Evolutionary conservation across 2,113 vertebrate genomes (phyloP).

Genomic region (Xiphias gladius): DNA sequence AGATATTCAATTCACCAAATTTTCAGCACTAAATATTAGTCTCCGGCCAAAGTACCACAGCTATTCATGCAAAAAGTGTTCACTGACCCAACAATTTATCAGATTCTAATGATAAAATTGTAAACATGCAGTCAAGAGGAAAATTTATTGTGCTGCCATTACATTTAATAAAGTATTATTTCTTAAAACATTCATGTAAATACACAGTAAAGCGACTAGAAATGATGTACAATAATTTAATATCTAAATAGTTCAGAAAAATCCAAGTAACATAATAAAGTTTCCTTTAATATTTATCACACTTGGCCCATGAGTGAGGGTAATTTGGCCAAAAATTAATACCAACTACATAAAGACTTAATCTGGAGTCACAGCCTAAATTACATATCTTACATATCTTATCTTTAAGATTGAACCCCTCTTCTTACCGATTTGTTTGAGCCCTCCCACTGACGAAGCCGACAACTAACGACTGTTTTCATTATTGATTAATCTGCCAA

Average conservation of each 20-base stretch:
- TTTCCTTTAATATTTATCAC: neutral
- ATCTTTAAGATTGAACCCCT: too few relatives aligned
- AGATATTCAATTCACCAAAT: conserved; percentile 57
- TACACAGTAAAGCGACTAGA: neutral
- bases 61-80: conserved; percentile 68
- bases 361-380: neutral
- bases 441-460: too few relatives aligned
- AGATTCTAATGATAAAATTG: neutral
- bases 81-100: conserved; percentile 63
- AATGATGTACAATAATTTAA: neutral
- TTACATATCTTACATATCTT: too few relatives aligned
- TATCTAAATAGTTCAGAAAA: neutral
- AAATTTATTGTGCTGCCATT: neutral
- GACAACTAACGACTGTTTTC: too few relatives aligned
- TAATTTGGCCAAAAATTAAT: neutral
- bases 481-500: too few relatives aligned
- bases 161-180: neutral
- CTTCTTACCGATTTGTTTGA: too few relatives aligned
- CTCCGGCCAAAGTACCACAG: conserved; percentile 32
- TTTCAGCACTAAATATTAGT: conserved; percentile 57
- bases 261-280: neutral
- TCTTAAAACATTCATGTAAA: neutral
- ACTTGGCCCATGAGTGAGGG: neutral
- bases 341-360: neutral
- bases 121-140: neutral